Percentiles rank a stretch among this genome's conserved stretches.
Conservation (phyloP, 2,797 vertebrate genomes). For the Oryzias dopingdopingensis region DNA sequence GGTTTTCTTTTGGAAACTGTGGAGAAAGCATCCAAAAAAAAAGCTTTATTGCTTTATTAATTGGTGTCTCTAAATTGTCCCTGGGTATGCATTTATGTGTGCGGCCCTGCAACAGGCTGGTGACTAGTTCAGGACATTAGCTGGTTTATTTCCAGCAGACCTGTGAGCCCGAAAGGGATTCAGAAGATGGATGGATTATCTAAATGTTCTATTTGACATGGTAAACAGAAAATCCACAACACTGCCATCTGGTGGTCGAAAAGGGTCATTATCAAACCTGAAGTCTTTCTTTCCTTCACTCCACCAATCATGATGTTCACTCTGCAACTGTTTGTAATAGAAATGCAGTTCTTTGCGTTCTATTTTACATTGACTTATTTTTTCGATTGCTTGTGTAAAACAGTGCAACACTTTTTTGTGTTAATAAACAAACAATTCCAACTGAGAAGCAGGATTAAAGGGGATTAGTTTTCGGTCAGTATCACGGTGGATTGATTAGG, state of each 20-base stretch:
- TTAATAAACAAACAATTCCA: conserved; percentile 15
- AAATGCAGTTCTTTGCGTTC: not conserved
- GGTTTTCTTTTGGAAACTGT: too few relatives aligned
- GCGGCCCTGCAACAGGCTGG: too few relatives aligned
- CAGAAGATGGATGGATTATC: conserved; percentile 13
- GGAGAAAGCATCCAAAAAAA: too few relatives aligned
- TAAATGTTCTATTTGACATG: conserved; percentile 18
- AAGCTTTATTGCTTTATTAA: too few relatives aligned
- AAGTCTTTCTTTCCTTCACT: too few relatives aligned
- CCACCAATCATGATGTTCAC: too few relatives aligned
- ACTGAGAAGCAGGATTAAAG: conserved; percentile 5
- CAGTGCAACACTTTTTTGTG: conserved; percentile 3
- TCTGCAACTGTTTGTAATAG: too few relatives aligned
- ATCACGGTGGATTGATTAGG: conserved; percentile 21
- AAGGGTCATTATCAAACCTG: conserved; percentile 22
- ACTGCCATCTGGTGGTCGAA: conserved; percentile 50
- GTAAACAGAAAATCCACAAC: conserved; percentile 16
- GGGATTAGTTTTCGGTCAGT: conserved; percentile 25
- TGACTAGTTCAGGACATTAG: too few relatives aligned
- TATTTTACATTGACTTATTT: not conserved
- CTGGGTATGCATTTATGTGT: too few relatives aligned
- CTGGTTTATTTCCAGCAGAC: conserved; percentile 1
- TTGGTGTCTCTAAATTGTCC: too few relatives aligned
- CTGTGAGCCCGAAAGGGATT: not conserved
- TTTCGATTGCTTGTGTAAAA: not conserved